Conservation (phyloP, 2,113 vertebrate species). For the Grantiella picta region DNA sequence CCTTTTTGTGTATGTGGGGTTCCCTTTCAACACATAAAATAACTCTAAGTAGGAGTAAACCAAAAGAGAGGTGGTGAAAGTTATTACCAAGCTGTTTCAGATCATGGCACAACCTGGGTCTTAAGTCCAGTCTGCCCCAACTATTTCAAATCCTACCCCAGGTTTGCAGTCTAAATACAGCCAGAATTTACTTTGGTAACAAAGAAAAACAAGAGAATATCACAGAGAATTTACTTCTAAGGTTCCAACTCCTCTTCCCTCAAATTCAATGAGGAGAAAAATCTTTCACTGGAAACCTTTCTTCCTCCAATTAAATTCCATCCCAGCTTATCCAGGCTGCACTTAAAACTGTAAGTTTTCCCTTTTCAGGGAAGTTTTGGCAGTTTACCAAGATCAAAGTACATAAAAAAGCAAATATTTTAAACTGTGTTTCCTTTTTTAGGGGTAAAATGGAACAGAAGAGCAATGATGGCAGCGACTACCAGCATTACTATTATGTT, state of each 20-base stretch:
- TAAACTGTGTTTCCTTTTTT: background rate
- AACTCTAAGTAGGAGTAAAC: background rate
- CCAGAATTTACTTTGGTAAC: background rate
- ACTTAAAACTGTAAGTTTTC: background rate
- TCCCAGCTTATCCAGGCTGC: background rate
- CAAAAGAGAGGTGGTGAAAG: background rate
- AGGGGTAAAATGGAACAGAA: background rate
- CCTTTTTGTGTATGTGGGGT: background rate
- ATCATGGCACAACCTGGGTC: background rate
- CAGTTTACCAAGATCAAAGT: background rate
- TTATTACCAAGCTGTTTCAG: background rate
- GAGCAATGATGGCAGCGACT: background rate
- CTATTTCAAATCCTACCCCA: background rate
- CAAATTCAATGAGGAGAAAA: background rate
- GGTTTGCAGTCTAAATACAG: background rate
- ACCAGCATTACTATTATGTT: background rate
- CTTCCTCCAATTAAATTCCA: background rate
- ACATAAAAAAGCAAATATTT: background rate
- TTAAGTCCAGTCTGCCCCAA: background rate
- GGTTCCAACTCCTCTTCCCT: background rate
- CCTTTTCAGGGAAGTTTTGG: background rate
- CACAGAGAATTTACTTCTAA: background rate
- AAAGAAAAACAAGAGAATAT: background rate
- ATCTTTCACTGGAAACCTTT: background rate
- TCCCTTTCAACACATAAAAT: background rate